Percentiles rank a stretch among this genome's conserved stretches.
phyloP scores from a whole-genome alignment of 2,888 invertebrate genomes.

The Ariolimax columbianus region DNA sequence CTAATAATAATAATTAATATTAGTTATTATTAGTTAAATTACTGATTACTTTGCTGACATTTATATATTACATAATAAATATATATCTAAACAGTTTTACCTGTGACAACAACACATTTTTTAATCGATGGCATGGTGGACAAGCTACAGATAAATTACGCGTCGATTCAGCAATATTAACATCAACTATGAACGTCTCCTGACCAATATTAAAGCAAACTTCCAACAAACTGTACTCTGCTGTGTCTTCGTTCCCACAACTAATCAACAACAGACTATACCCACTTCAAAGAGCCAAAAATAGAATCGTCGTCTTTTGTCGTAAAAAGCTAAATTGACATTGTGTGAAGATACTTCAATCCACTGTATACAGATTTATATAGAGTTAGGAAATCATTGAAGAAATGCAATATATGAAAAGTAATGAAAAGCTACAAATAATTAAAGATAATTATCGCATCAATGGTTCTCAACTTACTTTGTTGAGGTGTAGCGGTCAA shows the following conservation, averaged over 20 bases:
- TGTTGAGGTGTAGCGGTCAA: too few relatives aligned
- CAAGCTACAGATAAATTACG: background rate
- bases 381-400: too few relatives aligned
- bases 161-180: background rate
- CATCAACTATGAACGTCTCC: background rate
- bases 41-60: background rate
- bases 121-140: constrained; percentile 46
- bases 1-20: too few relatives aligned
- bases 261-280: background rate
- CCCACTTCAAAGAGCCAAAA: background rate
- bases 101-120: constrained; percentile 51
- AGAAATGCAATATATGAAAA: too few relatives aligned
- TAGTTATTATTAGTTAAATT: too few relatives aligned
- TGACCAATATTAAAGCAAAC: background rate
- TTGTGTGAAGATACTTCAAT: too few relatives aligned
- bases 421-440: too few relatives aligned
- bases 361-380: too few relatives aligned
- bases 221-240: background rate
- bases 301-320: background rate
- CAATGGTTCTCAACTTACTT: too few relatives aligned
- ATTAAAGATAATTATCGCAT: too few relatives aligned
- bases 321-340: too few relatives aligned
- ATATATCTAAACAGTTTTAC: constrained; percentile 15
- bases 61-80: background rate
- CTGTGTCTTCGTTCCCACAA: background rate